These are phyloP conservation scores for Gonocerus acuteangulatus DNA, from an alignment of 2,888 invertebrate species.

Conservation along the genomic window DNA sequence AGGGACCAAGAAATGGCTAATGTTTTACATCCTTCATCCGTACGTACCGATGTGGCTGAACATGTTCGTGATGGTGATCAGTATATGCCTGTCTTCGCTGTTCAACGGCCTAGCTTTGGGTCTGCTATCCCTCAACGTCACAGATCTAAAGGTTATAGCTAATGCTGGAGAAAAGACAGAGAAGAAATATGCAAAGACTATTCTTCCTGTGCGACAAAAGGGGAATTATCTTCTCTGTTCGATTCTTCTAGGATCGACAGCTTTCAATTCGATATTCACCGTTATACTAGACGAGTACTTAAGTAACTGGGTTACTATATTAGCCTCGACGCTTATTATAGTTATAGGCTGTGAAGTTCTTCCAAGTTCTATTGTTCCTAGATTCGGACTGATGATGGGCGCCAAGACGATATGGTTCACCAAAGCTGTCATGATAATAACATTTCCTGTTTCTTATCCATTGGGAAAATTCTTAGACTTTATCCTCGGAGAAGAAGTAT, in stretches of 20 bases:
- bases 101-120: constrained; percentile 32
- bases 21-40: constrained; percentile 18
- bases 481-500: constrained; percentile 33
- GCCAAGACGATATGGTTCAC: constrained; percentile 35
- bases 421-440: constrained; percentile 31
- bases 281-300: constrained; percentile 32
- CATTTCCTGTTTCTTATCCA: constrained; percentile 35
- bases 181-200: constrained; percentile 31
- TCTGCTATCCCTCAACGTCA: constrained; percentile 29
- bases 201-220: constrained; percentile 32
- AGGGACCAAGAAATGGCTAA: constrained; percentile 24
- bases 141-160: constrained; percentile 31
- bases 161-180: constrained; percentile 34
- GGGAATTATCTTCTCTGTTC: constrained; percentile 35
- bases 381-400: constrained; percentile 32
- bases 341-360: constrained; percentile 36
- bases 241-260: constrained; percentile 33
- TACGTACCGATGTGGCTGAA: constrained; percentile 25
- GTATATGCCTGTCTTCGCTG: constrained; percentile 26
- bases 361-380: constrained; percentile 32
- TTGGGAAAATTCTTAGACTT: constrained; percentile 34
- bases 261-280: constrained; percentile 34
- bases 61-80: constrained; percentile 28
- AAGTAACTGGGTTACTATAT: constrained; percentile 31
- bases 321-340: constrained; percentile 31